phyloP scores from a whole-genome alignment of 2,888 invertebrate species.

The Nephrotoma appendiculata region DNA sequence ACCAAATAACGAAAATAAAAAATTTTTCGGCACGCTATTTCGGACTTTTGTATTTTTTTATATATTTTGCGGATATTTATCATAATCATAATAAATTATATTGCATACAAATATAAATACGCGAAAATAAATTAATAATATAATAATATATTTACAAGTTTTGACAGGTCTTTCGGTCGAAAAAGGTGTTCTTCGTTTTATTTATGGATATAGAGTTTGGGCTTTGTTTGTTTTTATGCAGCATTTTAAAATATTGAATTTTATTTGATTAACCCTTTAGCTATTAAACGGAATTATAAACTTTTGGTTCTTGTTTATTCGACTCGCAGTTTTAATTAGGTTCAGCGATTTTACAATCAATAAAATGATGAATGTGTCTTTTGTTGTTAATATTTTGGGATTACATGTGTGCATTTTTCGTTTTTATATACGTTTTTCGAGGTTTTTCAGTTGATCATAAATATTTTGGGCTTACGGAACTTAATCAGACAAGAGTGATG shows the following conservation, averaged over 20 bases:
- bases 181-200: neutral
- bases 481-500: neutral
- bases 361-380: neutral
- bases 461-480: neutral
- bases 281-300: neutral
- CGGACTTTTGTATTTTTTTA: neutral
- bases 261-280: neutral
- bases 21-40: neutral
- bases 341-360: neutral
- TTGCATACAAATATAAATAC: neutral
- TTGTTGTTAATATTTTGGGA: neutral
- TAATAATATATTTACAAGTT: neutral
- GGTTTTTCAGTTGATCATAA: neutral
- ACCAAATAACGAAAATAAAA: neutral
- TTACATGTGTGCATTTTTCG: neutral
- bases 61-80: neutral
- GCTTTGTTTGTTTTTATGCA: neutral
- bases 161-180: neutral
- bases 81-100: neutral
- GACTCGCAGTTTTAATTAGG: neutral
- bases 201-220: neutral
- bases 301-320: neutral
- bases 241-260: neutral
- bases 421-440: neutral
- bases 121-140: neutral